phyloP scores from a whole-genome alignment of 2,888 invertebrate species.

The Emmelina monodactyla region DNA sequence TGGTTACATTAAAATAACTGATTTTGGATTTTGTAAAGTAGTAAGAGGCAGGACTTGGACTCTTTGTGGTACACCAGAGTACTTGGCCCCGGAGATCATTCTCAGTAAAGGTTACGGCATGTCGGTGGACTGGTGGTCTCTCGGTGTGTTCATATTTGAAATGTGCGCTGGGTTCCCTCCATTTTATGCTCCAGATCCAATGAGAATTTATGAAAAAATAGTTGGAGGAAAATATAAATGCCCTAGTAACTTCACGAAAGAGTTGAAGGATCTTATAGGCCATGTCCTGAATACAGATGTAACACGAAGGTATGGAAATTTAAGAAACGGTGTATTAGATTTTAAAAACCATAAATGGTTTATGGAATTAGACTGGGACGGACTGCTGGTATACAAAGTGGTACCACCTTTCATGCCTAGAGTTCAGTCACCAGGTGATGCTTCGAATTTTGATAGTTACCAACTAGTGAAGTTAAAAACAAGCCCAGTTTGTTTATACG shows the following conservation, averaged over 20 bases:
- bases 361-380: slow-evolving; percentile 85
- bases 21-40: slow-evolving; percentile 94
- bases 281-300: slow-evolving; percentile 75
- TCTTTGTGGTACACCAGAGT: slow-evolving; percentile 96
- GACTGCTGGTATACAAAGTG: slow-evolving; percentile 78
- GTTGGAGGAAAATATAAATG: slow-evolving; percentile 87
- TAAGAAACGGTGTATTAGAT: slow-evolving; percentile 87
- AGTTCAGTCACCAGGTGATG: slow-evolving; percentile 69
- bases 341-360: slow-evolving; percentile 96
- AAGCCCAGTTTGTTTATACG: slow-evolving; percentile 60
- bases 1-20: slow-evolving; percentile 87
- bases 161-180: slow-evolving; percentile 94
- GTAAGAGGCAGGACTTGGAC: slow-evolving; percentile 84
- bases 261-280: slow-evolving; percentile 80
- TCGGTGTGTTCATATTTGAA: slow-evolving; percentile 87
- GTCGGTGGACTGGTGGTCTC: slow-evolving; percentile 97
- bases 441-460: slow-evolving; percentile 75
- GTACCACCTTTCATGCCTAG: slow-evolving; percentile 71
- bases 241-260: slow-evolving; percentile 80
- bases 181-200: slow-evolving; percentile 91
- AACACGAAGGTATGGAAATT: slow-evolving; percentile 79
- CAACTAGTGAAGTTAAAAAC: slow-evolving; percentile 60
- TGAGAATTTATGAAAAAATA: slow-evolving; percentile 95
- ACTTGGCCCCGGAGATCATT: slow-evolving; percentile 93
- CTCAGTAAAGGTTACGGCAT: slow-evolving; percentile 90